Evolutionary conservation across 1,140 invertebrate species (phyloP).

Genomic region (Drusus annulatus): DNA sequence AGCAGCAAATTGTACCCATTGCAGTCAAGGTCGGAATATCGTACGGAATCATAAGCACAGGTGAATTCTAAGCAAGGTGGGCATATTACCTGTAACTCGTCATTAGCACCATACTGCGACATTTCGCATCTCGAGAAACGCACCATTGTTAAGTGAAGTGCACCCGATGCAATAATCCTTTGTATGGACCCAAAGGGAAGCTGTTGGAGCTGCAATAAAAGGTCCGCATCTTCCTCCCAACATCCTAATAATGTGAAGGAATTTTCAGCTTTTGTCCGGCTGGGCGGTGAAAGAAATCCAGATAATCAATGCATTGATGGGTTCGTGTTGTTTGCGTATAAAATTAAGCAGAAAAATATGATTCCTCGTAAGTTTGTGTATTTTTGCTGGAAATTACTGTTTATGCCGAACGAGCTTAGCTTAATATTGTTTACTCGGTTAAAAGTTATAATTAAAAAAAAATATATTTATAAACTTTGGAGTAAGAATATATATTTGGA

Average conservation of each 20-base stretch:
- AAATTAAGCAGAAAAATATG: no score
- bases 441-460: no score
- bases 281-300: no score
- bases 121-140: slow-evolving; percentile 54
- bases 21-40: not conserved
- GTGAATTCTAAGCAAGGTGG: not conserved
- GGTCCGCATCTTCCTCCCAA: not conserved
- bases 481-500: no score
- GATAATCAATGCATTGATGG: no score
- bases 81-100: slow-evolving; percentile 4
- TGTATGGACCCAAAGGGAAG: slow-evolving; percentile 12
- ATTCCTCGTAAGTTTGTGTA: no score
- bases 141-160: slow-evolving; percentile 48
- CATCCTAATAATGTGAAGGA: not conserved
- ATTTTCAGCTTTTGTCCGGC: slow-evolving; percentile 40
- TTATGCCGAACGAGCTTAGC: no score
- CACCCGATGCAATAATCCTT: slow-evolving; percentile 29
- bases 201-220: slow-evolving; percentile 22
- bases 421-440: no score
- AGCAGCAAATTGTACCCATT: not conserved
- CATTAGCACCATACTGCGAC: slow-evolving; percentile 54
- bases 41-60: not conserved
- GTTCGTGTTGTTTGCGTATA: no score
- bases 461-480: no score
- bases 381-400: no score